Percentiles rank a stretch among this genome's conserved stretches.
Evolutionary conservation across 2,888 invertebrate species (phyloP).

Genomic region (Monochamus alternatus): DNA sequence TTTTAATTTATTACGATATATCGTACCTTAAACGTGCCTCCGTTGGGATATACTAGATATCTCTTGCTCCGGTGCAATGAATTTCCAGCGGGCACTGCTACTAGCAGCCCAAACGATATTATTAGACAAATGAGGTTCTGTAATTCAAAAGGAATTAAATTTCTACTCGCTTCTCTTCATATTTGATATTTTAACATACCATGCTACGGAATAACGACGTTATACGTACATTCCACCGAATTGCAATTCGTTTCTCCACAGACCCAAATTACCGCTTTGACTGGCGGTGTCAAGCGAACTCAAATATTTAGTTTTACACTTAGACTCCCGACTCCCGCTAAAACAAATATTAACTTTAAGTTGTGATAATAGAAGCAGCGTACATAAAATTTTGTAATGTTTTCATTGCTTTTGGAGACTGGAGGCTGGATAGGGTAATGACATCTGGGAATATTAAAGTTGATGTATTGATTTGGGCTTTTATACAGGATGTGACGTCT

Average conservation of each 20-base stretch:
- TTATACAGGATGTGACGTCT: no score
- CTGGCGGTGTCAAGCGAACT: constrained; percentile 24
- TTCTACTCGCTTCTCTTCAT: not conserved
- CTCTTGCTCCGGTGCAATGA: constrained; percentile 42
- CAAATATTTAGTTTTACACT: constrained; percentile 39
- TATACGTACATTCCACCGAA: constrained; percentile 12
- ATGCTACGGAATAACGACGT: not conserved
- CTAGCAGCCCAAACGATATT: not conserved
- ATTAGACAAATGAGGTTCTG: not conserved
- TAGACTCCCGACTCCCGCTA: not conserved
- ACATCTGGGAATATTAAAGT: not conserved
- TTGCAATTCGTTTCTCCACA: not conserved
- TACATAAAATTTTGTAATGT: constrained; percentile 19
- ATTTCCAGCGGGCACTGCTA: not conserved
- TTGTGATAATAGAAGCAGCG: constrained; percentile 8
- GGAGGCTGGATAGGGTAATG: not conserved
- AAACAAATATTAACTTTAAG: constrained; percentile 34
- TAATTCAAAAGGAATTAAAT: constrained; percentile 3
- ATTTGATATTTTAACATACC: constrained; percentile 9
- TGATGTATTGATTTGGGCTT: no score
- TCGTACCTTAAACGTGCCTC: constrained; percentile 63
- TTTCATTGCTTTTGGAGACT: constrained; percentile 8
- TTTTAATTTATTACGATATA: no score
- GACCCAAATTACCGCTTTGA: constrained; percentile 22
- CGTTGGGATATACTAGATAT: constrained; percentile 57